Percentiles rank a stretch among this genome's conserved stretches.
These are phyloP conservation scores for Halcyon chelicuti DNA, from an alignment of 2,797 vertebrate species.

Conservation along the genomic window DNA sequence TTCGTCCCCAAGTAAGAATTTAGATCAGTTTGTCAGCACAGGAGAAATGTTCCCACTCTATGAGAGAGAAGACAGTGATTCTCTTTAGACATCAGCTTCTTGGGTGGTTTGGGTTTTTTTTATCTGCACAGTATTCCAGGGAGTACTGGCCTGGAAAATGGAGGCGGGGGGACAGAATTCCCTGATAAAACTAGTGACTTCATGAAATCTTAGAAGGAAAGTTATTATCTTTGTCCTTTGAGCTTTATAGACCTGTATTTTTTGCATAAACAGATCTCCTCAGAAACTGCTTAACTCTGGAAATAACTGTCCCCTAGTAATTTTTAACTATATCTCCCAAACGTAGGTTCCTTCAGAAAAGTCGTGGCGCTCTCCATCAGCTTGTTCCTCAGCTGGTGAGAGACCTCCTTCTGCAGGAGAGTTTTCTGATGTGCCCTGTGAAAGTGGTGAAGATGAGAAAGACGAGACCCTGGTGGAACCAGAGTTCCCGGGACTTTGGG, in stretches of 20 bases:
- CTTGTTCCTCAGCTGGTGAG: slow-evolving; percentile 42
- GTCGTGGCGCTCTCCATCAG: neutral
- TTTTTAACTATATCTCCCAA: neutral
- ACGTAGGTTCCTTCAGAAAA: neutral
- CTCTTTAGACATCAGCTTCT: neutral
- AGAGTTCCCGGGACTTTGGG: slow-evolving; percentile 89
- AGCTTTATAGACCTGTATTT: neutral
- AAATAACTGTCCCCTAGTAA: neutral
- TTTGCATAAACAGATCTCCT: neutral
- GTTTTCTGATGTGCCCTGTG: neutral
- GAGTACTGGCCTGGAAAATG: neutral
- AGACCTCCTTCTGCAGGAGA: neutral
- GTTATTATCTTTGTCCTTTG: neutral
- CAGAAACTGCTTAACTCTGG: neutral
- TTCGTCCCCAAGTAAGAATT: neutral
- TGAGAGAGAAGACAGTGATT: neutral
- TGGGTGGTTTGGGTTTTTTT: neutral
- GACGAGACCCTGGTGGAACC: slow-evolving; percentile 80
- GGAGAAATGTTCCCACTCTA: neutral
- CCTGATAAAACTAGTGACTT: neutral
- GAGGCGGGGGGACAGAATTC: neutral
- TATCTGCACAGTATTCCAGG: neutral
- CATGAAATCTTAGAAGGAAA: neutral
- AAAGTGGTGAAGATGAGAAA: neutral
- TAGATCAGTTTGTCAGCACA: neutral